Percentiles rank a stretch among this genome's conserved stretches.
Conservation (phyloP, 2,797 vertebrate genomes). For the Sebastes cheni region DNA sequence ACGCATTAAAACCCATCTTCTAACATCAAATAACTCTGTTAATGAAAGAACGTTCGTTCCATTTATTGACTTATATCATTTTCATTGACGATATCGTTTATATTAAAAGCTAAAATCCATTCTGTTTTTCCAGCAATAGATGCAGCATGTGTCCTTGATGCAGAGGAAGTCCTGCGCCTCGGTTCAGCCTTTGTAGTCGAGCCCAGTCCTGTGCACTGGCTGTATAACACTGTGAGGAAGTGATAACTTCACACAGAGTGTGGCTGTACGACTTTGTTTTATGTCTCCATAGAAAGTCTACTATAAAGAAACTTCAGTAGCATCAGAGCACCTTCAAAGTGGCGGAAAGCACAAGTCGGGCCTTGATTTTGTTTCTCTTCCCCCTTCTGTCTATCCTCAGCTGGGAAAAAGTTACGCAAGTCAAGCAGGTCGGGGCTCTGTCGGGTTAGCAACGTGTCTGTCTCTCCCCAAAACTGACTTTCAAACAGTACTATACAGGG, state of each 20-base stretch:
- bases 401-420: slow-evolving; percentile 36
- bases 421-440: slow-evolving; percentile 45
- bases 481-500: slow-evolving; percentile 1
- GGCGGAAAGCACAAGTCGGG: slow-evolving; percentile 34
- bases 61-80: background rate
- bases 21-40: background rate
- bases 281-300: slow-evolving; percentile 51
- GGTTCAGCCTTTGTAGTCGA: slow-evolving; percentile 40
- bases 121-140: background rate
- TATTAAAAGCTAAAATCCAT: background rate
- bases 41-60: background rate
- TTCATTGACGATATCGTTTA: background rate
- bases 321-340: slow-evolving; percentile 62
- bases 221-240: slow-evolving; percentile 40
- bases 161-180: slow-evolving; percentile 15
- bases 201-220: slow-evolving; percentile 9
- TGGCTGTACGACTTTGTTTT: slow-evolving; percentile 56
- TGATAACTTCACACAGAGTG: slow-evolving; percentile 58
- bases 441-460: slow-evolving; percentile 12
- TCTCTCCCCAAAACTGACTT: slow-evolving; percentile 30
- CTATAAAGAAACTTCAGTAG: slow-evolving; percentile 44
- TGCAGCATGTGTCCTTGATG: slow-evolving; percentile 17
- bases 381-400: slow-evolving; percentile 18
- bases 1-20: background rate
- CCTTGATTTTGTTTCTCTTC: slow-evolving; percentile 34